These are phyloP conservation scores for Cheilosia urbana DNA, from an alignment of 2,888 invertebrate species.

Conservation along the genomic window DNA sequence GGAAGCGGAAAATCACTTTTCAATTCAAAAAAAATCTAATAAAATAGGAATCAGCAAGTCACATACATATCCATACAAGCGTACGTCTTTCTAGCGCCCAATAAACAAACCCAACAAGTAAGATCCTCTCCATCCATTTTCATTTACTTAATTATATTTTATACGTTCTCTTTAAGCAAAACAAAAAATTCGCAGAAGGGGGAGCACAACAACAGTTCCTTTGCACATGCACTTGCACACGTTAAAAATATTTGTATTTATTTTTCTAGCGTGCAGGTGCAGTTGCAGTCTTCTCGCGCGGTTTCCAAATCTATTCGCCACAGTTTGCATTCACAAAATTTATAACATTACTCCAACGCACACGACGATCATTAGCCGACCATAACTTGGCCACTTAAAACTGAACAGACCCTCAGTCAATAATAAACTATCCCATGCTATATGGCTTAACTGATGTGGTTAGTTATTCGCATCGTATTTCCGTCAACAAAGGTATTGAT, in stretches of 20 bases:
- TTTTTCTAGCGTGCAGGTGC: constrained; percentile 42
- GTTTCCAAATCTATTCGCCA: constrained; percentile 9
- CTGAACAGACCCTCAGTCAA: constrained; percentile 26
- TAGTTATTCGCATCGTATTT: constrained; percentile 11
- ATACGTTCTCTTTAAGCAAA: constrained; percentile 38
- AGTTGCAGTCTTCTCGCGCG: not conserved
- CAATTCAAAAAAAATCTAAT: not conserved
- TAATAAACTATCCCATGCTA: constrained; percentile 16
- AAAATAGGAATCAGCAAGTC: constrained; percentile 7
- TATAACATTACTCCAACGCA: not conserved
- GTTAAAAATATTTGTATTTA: constrained; percentile 59
- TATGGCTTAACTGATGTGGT: not conserved
- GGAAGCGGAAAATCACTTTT: not conserved
- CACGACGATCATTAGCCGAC: not conserved
- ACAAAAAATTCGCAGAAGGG: constrained; percentile 23
- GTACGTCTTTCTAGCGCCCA: constrained; percentile 2
- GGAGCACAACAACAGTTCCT: constrained; percentile 15
- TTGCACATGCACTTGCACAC: constrained; percentile 42
- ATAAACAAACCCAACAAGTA: constrained; percentile 18
- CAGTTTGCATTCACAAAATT: constrained; percentile 6
- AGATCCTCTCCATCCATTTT: constrained; percentile 32
- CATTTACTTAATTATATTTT: constrained; percentile 60
- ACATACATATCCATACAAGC: not conserved
- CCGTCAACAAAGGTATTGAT: constrained; percentile 2
- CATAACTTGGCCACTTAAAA: constrained; percentile 29